Evolutionary conservation across 1,140 invertebrate species (phyloP), one percentile per base, ranked within the genome.

Genomic region (Drosophila tani): DNA sequence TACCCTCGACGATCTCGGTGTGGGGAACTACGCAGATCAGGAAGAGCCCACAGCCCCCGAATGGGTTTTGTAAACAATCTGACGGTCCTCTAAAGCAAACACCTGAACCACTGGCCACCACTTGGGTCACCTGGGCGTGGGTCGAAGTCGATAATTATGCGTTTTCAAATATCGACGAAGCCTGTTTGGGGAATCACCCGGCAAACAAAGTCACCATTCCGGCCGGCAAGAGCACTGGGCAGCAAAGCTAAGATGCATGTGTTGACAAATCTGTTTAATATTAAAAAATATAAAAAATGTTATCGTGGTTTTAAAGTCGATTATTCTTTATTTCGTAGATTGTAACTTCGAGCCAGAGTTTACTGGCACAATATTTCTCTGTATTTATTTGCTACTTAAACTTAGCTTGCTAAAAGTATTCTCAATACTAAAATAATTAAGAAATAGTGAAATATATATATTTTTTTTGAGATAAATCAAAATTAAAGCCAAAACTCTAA

Each of bases 161-260:
- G 43, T 27, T 63, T 59, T 50, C 24, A 35, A 43, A 58, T 24
- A 17, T 41, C 40, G 38, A 17, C 40, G 38, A 17, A 46, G 55
- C 58, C 68, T 71, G 57, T 64, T 56, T 63, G 53, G 81, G 80
- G 81, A 86, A 67, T 71, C 78, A 85, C 82, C 79, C 51, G 68
- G 64, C 55, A 40, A 32, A 74, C 67, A 49, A 62, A 62, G 50
- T 47, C 40, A 79, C 41, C 47, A 27, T 12, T 29, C 9, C 15
- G 63, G n/a, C 29, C 27, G 19, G 11, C 3, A 53, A 35, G 38
- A n/a, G 29, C 67, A 70, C 49, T 69, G 0, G 9, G 12, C 63
- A 27, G 21, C 35, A 35, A 11, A 3, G 21, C 4, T 24, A 24
- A 24, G 21, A 24, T 24, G 21, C 1, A 24, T 24, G 3, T 24